These are phyloP conservation scores for Drosophila pseudotalamancana DNA, from an alignment of 2,888 invertebrate species.

Conservation along the genomic window DNA sequence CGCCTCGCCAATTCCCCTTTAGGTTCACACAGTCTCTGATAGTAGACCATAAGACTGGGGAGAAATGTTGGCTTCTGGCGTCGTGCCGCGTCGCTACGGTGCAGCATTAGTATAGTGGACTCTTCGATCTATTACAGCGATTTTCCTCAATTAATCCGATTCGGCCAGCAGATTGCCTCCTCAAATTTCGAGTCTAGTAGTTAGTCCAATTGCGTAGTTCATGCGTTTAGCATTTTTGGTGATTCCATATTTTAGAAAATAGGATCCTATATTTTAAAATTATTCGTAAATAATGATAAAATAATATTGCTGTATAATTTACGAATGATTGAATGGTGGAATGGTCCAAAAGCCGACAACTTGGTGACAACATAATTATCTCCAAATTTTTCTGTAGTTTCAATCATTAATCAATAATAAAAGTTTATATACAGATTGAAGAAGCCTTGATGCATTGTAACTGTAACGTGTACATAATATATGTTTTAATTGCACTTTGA, in stretches of 20 bases:
- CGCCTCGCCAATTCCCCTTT: background rate
- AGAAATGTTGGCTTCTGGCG: constrained; percentile 7
- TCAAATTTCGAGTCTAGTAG: too few species aligned
- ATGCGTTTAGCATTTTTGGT: background rate
- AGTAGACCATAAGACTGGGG: constrained; percentile 9
- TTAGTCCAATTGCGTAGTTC: background rate
- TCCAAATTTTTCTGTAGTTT: background rate
- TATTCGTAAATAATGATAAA: background rate
- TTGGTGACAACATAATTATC: too few species aligned
- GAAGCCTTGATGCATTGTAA: background rate
- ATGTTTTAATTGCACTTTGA: background rate
- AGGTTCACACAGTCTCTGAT: constrained; percentile 1
- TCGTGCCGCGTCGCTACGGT: constrained; percentile 7
- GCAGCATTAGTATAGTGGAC: background rate
- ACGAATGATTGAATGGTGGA: too few species aligned
- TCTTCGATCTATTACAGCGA: constrained; percentile 15
- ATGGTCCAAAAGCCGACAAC: too few species aligned
- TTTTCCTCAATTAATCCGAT: constrained; percentile 17
- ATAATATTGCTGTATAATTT: background rate
- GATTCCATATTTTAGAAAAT: too few species aligned
- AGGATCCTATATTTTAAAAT: background rate
- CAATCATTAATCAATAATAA: background rate
- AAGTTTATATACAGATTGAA: background rate
- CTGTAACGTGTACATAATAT: background rate
- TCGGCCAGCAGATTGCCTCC: background rate